phyloP scores from a whole-genome alignment of 2,797 vertebrate genomes.

The Choloepus didactylus region DNA sequence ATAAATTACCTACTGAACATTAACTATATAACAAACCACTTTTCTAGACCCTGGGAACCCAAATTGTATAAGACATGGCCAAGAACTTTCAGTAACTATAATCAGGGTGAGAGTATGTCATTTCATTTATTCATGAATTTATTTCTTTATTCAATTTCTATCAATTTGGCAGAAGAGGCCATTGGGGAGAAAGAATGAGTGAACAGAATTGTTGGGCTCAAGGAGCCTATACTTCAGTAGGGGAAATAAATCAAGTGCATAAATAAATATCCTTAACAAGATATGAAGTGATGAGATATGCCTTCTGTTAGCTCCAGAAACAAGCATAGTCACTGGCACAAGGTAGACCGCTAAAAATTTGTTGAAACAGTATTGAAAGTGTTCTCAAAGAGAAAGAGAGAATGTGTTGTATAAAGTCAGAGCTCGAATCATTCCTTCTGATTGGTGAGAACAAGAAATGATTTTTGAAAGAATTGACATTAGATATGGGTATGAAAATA shows the following conservation, averaged over 20 bases:
- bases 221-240: constrained; percentile 25
- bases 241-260: neutral
- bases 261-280: neutral
- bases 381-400: neutral
- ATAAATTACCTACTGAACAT: constrained; percentile 18
- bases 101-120: neutral
- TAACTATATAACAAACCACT: neutral
- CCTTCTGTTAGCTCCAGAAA: neutral
- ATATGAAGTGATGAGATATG: neutral
- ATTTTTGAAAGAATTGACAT: constrained; percentile 32
- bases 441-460: neutral
- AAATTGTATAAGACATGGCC: neutral
- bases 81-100: neutral
- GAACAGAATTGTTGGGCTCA: neutral
- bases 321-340: neutral
- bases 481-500: neutral
- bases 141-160: constrained; percentile 20
- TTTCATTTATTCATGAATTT: constrained; percentile 38
- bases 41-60: neutral
- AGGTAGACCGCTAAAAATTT: neutral
- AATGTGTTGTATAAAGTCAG: neutral
- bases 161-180: neutral
- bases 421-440: neutral
- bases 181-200: neutral
- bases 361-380: neutral